Conservation (phyloP, 2,888 invertebrate species). For the Callyntrura guangdongensis region DNA sequence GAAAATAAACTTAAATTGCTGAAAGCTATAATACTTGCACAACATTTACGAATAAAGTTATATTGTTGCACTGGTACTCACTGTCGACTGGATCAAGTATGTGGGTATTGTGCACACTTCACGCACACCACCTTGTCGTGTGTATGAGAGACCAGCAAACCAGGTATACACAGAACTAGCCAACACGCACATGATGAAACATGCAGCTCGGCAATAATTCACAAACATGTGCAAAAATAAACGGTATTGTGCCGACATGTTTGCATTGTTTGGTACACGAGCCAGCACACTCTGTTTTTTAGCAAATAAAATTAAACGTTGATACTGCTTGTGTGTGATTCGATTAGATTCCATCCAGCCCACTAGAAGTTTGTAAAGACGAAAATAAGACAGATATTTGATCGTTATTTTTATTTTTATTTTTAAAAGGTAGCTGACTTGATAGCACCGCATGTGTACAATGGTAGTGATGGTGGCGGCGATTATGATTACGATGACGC, state of each 20-base stretch:
- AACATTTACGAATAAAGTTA: slow-evolving; percentile 6
- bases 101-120: slow-evolving; percentile 56
- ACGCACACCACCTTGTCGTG: slow-evolving; percentile 65
- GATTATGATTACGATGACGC: background rate
- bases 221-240: slow-evolving; percentile 9
- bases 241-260: background rate
- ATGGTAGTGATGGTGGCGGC: slow-evolving; percentile 2
- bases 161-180: background rate
- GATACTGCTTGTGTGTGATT: background rate
- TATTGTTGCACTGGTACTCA: background rate
- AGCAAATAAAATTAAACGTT: background rate
- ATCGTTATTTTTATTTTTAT: background rate
- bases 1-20: slow-evolving; percentile 46
- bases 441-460: background rate
- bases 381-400: background rate
- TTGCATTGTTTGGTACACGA: background rate
- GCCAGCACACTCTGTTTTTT: background rate
- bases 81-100: background rate
- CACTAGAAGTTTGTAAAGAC: background rate
- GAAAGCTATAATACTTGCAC: slow-evolving; percentile 27
- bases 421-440: background rate
- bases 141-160: slow-evolving; percentile 13
- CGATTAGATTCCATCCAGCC: background rate
- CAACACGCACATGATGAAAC: slow-evolving; percentile 26
- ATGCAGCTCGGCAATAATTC: background rate